phyloP scores from a whole-genome alignment of 2,797 vertebrate genomes.

The Lagodon rhomboides region DNA sequence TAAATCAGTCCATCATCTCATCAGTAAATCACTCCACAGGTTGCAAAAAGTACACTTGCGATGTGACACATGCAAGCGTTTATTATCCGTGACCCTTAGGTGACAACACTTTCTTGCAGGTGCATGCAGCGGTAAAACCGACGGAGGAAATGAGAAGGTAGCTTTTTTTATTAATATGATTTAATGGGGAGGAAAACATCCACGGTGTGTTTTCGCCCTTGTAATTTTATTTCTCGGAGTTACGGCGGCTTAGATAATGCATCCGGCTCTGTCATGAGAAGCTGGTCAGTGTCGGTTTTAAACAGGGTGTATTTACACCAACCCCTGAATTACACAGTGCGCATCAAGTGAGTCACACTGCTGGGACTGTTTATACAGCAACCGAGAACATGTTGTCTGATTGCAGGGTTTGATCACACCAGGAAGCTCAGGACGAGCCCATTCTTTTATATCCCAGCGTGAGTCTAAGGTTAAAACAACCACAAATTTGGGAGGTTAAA shows the following conservation, averaged over 20 bases:
- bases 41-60: constrained; percentile 1
- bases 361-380: constrained; percentile 77
- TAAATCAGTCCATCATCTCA: constrained; percentile 45
- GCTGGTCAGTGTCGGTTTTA: constrained; percentile 55
- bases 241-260: constrained; percentile 55
- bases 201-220: constrained; percentile 43
- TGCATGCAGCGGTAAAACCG: constrained; percentile 23
- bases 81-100: constrained; percentile 30
- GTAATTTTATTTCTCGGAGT: constrained; percentile 67
- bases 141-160: constrained; percentile 53
- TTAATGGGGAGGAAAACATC: constrained; percentile 52
- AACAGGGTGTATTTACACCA: constrained; percentile 67
- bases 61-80: constrained; percentile 1
- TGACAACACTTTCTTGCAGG: constrained; percentile 33
- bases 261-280: constrained; percentile 62
- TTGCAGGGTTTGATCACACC: constrained; percentile 46
- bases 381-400: constrained; percentile 56
- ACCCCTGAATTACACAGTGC: constrained; percentile 65
- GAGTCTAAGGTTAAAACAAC: constrained; percentile 23
- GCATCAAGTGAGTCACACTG: constrained; percentile 73
- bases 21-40: constrained; percentile 47
- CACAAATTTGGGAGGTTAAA: background rate
- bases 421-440: constrained; percentile 11
- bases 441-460: background rate
- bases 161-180: constrained; percentile 32